phyloP scores from a whole-genome alignment of 2,888 invertebrate genomes.

The Ctena decussata region DNA sequence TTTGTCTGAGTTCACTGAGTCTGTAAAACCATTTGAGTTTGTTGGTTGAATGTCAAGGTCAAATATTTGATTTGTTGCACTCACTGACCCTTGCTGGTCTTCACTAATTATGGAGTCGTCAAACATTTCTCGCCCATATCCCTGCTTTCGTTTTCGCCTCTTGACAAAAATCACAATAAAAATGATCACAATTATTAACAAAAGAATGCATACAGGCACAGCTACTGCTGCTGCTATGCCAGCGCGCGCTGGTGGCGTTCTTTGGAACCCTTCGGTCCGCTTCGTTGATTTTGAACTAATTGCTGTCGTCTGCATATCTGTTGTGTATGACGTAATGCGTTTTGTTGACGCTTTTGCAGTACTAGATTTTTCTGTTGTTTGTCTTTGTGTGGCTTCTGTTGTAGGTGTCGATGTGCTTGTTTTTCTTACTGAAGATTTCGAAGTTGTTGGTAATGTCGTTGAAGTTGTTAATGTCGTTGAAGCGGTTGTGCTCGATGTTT shows the following conservation, averaged over 20 bases:
- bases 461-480: constrained; percentile 24
- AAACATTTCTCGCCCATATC: constrained; percentile 75
- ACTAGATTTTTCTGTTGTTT: constrained; percentile 21
- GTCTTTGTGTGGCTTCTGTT: constrained; percentile 8
- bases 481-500: constrained; percentile 27
- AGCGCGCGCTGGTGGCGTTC: background rate
- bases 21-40: constrained; percentile 41
- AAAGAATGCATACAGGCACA: constrained; percentile 18
- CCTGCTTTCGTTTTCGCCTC: constrained; percentile 49
- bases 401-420: background rate
- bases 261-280: constrained; percentile 17
- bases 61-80: constrained; percentile 77
- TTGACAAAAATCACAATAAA: constrained; percentile 66
- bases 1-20: constrained; percentile 53
- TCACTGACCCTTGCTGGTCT: constrained; percentile 72
- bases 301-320: constrained; percentile 26
- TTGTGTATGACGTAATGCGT: constrained; percentile 24
- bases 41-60: constrained; percentile 67
- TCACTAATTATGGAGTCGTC: constrained; percentile 74
- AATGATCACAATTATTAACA: constrained; percentile 45
- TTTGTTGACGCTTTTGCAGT: constrained; percentile 26
- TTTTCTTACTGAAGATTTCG: background rate
- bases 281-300: constrained; percentile 24
- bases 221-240: background rate
- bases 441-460: constrained; percentile 2